Evolutionary conservation across 37 sponge, comb jelly and placozoan species (phyloP).

Genomic region (Aphrocallistes beatrix): DNA sequence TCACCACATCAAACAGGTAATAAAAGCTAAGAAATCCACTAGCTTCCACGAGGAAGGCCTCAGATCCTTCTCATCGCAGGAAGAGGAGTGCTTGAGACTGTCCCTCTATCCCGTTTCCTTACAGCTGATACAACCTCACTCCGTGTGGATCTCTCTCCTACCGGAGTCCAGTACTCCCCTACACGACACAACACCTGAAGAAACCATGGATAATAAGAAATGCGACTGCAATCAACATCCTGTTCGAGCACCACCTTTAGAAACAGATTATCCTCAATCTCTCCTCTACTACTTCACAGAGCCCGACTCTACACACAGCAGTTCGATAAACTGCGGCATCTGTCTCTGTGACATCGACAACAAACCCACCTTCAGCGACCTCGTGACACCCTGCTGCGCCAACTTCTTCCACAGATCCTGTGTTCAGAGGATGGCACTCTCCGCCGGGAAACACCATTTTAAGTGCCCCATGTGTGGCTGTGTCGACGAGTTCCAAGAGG

Average conservation of each 20-base stretch:
- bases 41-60: neutral
- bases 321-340: neutral
- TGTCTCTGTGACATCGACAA: constrained; percentile 1
- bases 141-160: neutral
- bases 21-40: neutral
- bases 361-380: constrained; percentile 4
- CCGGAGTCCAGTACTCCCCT: neutral
- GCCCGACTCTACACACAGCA: neutral
- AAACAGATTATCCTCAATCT: neutral
- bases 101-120: neutral
- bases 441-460: constrained; percentile 1
- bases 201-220: neutral
- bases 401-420: constrained; percentile 2
- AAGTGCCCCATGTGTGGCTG: constrained; percentile 9
- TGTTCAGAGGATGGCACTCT: neutral
- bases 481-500: neutral
- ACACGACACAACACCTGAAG: neutral
- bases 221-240: neutral
- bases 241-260: neutral
- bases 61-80: neutral
- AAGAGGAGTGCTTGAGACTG: neutral
- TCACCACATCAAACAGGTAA: constrained; percentile 6
- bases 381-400: neutral
- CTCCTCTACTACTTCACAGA: neutral
- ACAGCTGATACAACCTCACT: neutral